Base-by-base conservation (phyloP, 1,140 invertebrate species). In the Drosophila varians region DNA sequence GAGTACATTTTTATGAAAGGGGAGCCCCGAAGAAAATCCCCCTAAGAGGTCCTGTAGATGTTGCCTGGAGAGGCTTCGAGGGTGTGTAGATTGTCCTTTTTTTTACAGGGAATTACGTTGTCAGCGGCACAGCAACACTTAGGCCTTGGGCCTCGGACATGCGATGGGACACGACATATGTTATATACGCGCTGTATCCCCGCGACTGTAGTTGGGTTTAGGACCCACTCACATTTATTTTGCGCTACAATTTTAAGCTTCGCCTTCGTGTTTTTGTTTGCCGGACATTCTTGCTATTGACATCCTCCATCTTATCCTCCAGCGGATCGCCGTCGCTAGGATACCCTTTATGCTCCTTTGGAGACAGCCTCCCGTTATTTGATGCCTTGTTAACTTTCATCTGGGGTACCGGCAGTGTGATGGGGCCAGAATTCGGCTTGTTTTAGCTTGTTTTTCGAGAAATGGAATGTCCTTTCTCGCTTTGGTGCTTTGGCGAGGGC, bases 381-480 rank as follows among this genome's bases (percentile, higher is more conserved):
- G 80, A 86, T 84, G 80, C 80, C 80, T 84, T 84, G 80, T 80
- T 84, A 84, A 80, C 72, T 84, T 84, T 80, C 68, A 84, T 80
- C 55, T 74, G 82, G 16, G 52, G 31, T 45, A 18, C 48, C 28
- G 31, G 36, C 40, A 28, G 26, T 11, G 46, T 8, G 8, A 38
- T 11, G 53, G 55, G 26, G 28, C 52, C 61, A 74, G 54, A 73
- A 86, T 86, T 80, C 57, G 43, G 58, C 79, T 79, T 80, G 72
- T 86, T 84, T 86, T 79, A 76, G 65, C 72, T 61, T 76, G 42
- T 80, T 72, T 78, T 78, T 48, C 61, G 86, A 57, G 60, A 57
- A 79, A 86, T 79, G 65, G 74, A 79, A 86, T 38, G n/a, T 12
- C 36, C 14, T 76, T 61, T 73, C 57, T 40, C 23, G 58, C 40